These are phyloP conservation scores for Carlito syrichta DNA, from an alignment of 2,113 vertebrate genomes.

Conservation along the genomic window DNA sequence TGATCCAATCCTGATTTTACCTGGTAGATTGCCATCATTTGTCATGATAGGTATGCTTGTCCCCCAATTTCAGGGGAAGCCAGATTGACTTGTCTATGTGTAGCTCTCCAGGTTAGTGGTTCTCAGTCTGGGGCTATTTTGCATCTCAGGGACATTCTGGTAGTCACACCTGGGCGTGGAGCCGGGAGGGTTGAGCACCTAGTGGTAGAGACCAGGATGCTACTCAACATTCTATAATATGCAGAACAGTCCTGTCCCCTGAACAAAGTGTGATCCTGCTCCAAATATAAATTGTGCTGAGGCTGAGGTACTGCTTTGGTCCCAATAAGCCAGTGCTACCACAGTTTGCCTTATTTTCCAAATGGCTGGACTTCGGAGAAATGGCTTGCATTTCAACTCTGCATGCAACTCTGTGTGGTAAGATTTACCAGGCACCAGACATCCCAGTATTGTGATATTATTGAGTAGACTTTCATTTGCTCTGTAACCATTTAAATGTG, in stretches of 20 bases:
- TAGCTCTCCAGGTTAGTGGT: not conserved
- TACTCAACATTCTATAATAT: accelerated
- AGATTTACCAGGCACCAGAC: not conserved
- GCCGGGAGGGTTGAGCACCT: not conserved
- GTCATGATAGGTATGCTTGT: too few relatives aligned
- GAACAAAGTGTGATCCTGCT: accelerated
- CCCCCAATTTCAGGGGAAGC: not conserved
- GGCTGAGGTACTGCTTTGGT: not conserved
- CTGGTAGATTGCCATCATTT: not conserved
- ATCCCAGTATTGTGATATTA: accelerated
- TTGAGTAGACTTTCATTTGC: not conserved
- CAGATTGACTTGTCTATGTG: not conserved
- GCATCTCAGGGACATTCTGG: not conserved
- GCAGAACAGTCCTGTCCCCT: accelerated
- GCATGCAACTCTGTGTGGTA: not conserved
- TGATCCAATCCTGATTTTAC: not conserved
- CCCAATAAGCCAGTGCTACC: not conserved
- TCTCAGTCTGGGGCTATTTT: not conserved
- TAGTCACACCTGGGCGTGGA: not conserved
- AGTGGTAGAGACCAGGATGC: not conserved
- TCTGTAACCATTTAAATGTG: accelerated
- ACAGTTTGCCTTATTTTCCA: not conserved
- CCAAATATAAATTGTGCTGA: accelerated
- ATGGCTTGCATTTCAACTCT: accelerated
- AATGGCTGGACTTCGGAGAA: not conserved